Percentiles rank a stretch among this genome's conserved stretches.
Evolutionary conservation across 2,797 vertebrate species (phyloP).

Genomic region (Acipenser transmontanus): DNA sequence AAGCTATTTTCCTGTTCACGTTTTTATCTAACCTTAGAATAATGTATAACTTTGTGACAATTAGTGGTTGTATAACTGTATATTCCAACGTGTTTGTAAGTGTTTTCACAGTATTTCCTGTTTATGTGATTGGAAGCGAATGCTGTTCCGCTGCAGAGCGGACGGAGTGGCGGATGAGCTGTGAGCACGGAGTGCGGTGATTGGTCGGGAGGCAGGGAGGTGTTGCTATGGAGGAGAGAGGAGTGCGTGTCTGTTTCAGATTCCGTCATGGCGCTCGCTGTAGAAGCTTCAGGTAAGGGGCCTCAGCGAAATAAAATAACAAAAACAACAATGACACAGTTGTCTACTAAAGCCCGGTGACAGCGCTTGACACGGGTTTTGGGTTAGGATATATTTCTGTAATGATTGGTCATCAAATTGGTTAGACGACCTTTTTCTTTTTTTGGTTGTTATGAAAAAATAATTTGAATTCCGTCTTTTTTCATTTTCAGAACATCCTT

Average conservation of each 20-base stretch:
- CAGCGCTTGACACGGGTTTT: neutral
- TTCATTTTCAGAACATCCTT: neutral
- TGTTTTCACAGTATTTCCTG: too few species aligned
- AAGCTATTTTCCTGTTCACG: too few species aligned
- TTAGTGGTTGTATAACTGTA: too few species aligned
- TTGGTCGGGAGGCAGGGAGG: conserved; percentile 35
- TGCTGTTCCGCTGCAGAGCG: neutral
- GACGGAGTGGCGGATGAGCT: neutral
- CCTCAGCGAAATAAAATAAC: neutral
- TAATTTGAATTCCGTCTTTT: neutral
- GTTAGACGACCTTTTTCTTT: neutral
- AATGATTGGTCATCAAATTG: neutral
- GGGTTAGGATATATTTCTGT: neutral
- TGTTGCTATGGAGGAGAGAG: conserved; percentile 24
- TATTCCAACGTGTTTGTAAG: too few species aligned
- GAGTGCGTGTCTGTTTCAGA: conserved; percentile 56
- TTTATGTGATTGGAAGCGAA: too few species aligned
- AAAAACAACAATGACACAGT: neutral
- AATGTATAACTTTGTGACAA: too few species aligned
- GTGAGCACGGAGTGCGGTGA: neutral
- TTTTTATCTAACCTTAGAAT: too few species aligned
- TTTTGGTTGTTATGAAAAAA: neutral
- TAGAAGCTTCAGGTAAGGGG: conserved; percentile 53
- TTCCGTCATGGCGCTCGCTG: conserved; percentile 68
- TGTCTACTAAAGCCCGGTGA: neutral